These are phyloP conservation scores for Dolichopus griseipennis DNA, from an alignment of 2,888 invertebrate species.

Conservation along the genomic window DNA sequence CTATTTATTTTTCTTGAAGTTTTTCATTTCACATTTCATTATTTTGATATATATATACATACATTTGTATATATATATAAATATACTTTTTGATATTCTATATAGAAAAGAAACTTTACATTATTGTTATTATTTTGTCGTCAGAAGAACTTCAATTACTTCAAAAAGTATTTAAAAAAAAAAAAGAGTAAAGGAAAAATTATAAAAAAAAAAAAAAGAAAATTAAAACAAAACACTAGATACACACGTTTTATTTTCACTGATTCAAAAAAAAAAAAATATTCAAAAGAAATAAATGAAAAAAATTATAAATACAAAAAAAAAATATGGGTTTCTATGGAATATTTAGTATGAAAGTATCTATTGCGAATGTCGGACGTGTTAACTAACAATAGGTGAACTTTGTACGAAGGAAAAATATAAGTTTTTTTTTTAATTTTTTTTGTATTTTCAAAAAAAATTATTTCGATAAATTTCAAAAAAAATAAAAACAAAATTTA, in stretches of 20 bases:
- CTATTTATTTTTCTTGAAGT: not conserved
- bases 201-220: not conserved
- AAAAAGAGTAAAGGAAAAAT: constrained; percentile 8
- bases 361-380: not conserved
- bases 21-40: not conserved
- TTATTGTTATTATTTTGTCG: not conserved
- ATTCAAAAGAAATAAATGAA: too few relatives aligned
- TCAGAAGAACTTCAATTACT: not conserved
- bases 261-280: not conserved
- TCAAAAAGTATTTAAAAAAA: constrained; percentile 19
- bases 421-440: too few relatives aligned
- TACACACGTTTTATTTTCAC: not conserved
- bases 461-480: too few relatives aligned
- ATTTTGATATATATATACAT: not conserved
- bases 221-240: constrained; percentile 7
- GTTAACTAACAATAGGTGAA: not conserved
- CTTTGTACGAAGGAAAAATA: not conserved
- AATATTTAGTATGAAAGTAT: constrained; percentile 4
- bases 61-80: too few relatives aligned
- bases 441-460: too few relatives aligned
- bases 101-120: not conserved
- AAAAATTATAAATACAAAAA: too few relatives aligned
- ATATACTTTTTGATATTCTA: not conserved
- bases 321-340: not conserved
- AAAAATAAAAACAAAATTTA: too few relatives aligned